These are phyloP conservation scores for Polyergus mexicanus DNA, from an alignment of 1,140 invertebrate species.

Conservation along the genomic window DNA sequence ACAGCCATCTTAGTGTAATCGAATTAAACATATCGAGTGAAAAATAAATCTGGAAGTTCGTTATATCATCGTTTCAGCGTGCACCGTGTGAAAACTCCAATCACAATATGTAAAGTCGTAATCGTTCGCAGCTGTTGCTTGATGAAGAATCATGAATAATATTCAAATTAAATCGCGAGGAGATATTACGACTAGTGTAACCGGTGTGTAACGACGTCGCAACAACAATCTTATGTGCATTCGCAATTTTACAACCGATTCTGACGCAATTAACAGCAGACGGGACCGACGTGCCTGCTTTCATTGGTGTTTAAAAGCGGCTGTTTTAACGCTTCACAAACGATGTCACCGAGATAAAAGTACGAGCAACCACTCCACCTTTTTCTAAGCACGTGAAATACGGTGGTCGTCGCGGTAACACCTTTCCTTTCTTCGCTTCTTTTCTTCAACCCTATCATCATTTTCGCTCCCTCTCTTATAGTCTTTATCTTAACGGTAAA, in stretches of 20 bases:
- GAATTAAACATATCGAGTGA: too few species aligned
- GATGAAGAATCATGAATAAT: not conserved
- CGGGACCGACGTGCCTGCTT: not conserved
- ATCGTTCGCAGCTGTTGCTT: not conserved
- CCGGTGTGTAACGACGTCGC: not conserved
- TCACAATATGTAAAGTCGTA: not conserved
- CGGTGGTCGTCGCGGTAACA: constrained; percentile 8
- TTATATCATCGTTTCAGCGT: too few species aligned
- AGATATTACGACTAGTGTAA: not conserved
- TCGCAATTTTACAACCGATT: not conserved
- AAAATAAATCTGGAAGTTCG: too few species aligned
- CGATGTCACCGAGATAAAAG: not conserved
- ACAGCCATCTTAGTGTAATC: too few species aligned
- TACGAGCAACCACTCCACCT: constrained; percentile 2
- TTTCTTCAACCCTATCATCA: not conserved
- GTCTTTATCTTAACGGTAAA: not conserved
- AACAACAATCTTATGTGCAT: not conserved
- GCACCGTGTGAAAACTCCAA: not conserved
- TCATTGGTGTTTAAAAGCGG: constrained; percentile 29
- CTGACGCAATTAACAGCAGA: constrained; percentile 15
- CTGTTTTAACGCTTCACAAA: constrained; percentile 38
- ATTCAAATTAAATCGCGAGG: constrained; percentile 9
- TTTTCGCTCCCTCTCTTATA: not conserved
- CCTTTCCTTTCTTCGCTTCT: constrained; percentile 29
- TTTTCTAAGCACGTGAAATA: constrained; percentile 32